phyloP scores from a whole-genome alignment of 2,888 invertebrate genomes.

The Nomada ruficornis region DNA sequence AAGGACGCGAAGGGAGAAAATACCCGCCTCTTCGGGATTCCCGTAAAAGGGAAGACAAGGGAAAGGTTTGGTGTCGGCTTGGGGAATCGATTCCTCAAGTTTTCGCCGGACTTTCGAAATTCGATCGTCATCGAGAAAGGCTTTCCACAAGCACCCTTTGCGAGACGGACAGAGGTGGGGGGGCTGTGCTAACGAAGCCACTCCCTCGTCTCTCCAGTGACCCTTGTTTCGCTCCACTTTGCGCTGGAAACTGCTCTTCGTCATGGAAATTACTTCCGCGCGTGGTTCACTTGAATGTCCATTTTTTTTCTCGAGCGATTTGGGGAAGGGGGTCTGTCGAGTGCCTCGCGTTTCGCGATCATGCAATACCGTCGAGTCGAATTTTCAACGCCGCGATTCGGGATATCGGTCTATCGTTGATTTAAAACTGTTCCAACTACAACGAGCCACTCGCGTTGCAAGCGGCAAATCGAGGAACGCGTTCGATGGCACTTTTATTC shows the following conservation, averaged over 20 bases:
- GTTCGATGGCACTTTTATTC: slow-evolving; percentile 13
- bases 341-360: not conserved
- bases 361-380: not conserved
- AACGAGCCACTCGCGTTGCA: not conserved
- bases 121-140: slow-evolving; percentile 71
- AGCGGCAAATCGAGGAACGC: not conserved
- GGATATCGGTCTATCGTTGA: not conserved
- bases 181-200: slow-evolving; percentile 71
- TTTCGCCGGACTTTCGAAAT: slow-evolving; percentile 63
- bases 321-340: not conserved
- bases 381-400: not conserved
- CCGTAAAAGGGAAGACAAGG: not conserved
- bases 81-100: slow-evolving; percentile 58
- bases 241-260: slow-evolving; percentile 56
- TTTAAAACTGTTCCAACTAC: not conserved
- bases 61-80: not conserved
- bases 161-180: slow-evolving; percentile 46
- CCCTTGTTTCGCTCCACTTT: slow-evolving; percentile 66
- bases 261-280: slow-evolving; percentile 63
- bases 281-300: slow-evolving; percentile 52
- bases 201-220: slow-evolving; percentile 65
- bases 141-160: slow-evolving; percentile 69
- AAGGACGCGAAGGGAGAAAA: slow-evolving; percentile 31
- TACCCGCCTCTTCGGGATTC: slow-evolving; percentile 9
- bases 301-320: slow-evolving; percentile 37